Evolutionary conservation across 2,797 vertebrate genomes (phyloP), one percentile per base, ranked within the genome.

Genomic region (Myotis planiceps): DNA sequence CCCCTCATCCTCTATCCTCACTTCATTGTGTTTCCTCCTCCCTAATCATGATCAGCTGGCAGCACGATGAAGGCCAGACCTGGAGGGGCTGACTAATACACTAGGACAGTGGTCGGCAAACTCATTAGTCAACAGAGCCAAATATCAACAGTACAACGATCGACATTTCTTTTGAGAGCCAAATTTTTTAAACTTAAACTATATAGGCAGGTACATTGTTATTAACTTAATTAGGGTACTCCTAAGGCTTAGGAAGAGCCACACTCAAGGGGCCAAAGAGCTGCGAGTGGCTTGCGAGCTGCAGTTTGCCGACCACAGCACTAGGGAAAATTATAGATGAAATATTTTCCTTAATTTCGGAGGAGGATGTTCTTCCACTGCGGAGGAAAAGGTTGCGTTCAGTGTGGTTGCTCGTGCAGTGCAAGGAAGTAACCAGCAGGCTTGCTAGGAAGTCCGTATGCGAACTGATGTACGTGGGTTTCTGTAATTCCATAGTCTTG

Each of bases 361-460:
- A 72, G 42, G 95, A 96, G 83, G 92, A 75, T 71, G 74, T 97
- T 96, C 92, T 97, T 96, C 92, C 83, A 80, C 37, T 9, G 32
- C 29, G 13, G 47, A 96, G 72, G 63, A 91, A 66, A 60, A 97
- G 97, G 79, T 93, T 78, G 84, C 91, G 69, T 90, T 92, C 49
- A 69, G 12, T 87, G 83, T 55, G 95, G 92, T 89, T 97, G 90
- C 21, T 83, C 92, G 19, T 94, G 92, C 95, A 45, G 85, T 76
- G 63, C 27, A 51, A 71, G 95, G 9, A 89, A 92, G 68, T 88
- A 92, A 80, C 71, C 72, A 49, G 63, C 53, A 37, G 9, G 18
- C 81, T 95, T 53, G 95, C 89, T 87, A 32, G 76, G 19, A 89
- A 89, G 96, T 95, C 90, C 51, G 7, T 66, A n/a, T 16, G 1